Base-by-base conservation (phyloP, 2,888 invertebrate species). In the Zeuzera pyrina region DNA sequence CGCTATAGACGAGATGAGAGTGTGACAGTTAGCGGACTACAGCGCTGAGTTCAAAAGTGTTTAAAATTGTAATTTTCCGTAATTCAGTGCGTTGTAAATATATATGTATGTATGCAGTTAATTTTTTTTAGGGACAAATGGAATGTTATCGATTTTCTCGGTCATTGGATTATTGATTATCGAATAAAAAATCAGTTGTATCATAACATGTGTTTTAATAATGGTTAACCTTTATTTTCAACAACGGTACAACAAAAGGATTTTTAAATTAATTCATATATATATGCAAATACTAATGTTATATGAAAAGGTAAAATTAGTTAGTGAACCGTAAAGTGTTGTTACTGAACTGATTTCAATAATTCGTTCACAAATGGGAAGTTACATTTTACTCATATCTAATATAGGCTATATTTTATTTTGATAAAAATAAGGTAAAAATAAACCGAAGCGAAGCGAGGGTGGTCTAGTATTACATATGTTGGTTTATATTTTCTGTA, bases 1-100 rank as follows among this genome's bases (percentile, higher is more conserved):
- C 46, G 91, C 92, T 40, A 93, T 93, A 78, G 92, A 91, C 69
- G 94, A 94, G 84, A 94, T 94, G 93, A 86, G 93, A 74, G 94
- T 94, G 89, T 94, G 93, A 94, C 91, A 67, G 49, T 67, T 62
- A 65, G 67, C 50, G 54, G 55, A 67, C 60, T 62, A 49, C n/a
- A n/a, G n/a, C n/a, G n/a, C n/a, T n/a, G n/a, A n/a, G n/a, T n/a
- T n/a, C n/a, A n/a, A n/a, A n/a, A n/a, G n/a, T n/a, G n/a, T n/a
- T n/a, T n/a, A n/a, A n/a, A n/a, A n/a, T n/a, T n/a, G n/a, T n/a
- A n/a, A n/a, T n/a, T n/a, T n/a, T n/a, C 14, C 12, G 6, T 27
- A n/a, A n/a, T n/a, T n/a, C n/a, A n/a, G n/a, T n/a, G n/a, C n/a
- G n/a, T 57, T 79, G 78, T 77, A 76, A 67, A 72, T 74, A 72